Base-by-base conservation (phyloP, 1,140 invertebrate genomes). In the Drosophila virilis region DNA sequence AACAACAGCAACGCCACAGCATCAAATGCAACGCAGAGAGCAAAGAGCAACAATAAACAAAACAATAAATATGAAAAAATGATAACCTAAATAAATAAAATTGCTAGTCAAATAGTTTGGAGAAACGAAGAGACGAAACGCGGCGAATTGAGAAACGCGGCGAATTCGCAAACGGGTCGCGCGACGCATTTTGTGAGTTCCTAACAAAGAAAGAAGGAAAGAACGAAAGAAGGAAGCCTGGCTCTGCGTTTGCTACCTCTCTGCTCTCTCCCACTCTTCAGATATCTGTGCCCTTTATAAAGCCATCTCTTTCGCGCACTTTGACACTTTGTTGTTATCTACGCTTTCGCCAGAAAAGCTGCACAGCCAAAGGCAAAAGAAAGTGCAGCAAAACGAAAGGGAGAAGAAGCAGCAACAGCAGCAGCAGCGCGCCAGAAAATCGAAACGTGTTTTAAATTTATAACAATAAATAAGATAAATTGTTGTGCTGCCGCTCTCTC, bases 21-120 rank as follows among this genome's bases (percentile, higher is more conserved):
- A 46, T 46, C 55, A 59, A 37, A 67, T 71, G 60, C 37, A 62
- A 46, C 33, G 38, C 35, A 13, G 43, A 22, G 13, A 59, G 37
- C 33, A 48, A 33, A 40, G 51, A 42, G 32, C 22, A 78, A 67
- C 13, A 57, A 78, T 38, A 65, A 51, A 64, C 1, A 46, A 66
- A 65, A 52, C 57, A 52, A 52, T 33, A 37, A 57, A 59, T 37
- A 37, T 46, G 57, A 33, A 51, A 65, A 74, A 74, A 89, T 83
- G 70, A 80, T 89, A 83, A 80, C 73, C 80, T 88, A 88, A 83
- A 80, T 78, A 80, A 73, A 78, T 69, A 33, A 82, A 74, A 80
- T 83, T 83, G 69, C 77, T 83, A 88, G 76, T 80, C 79, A 88
- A 67, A 74, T 62, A 81, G 60, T 66, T 72, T 54, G 35, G 40